Conservation (phyloP, 2,888 invertebrate species). For the Teinopalpus imperialis region DNA sequence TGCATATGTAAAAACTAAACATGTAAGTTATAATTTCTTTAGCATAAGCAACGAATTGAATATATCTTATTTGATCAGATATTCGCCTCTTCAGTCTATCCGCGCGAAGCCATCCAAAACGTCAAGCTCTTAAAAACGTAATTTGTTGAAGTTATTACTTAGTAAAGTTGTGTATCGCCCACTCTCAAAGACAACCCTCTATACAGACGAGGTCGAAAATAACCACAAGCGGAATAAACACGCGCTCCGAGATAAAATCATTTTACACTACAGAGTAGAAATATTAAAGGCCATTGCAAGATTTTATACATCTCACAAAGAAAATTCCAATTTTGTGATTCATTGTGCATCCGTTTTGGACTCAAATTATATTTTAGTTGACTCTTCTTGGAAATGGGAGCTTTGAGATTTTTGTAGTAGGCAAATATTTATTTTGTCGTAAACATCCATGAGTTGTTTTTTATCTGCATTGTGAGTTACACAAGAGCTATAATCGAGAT, state of each 20-base stretch:
- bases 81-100: not conserved
- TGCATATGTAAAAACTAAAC: too few relatives aligned
- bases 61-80: too few relatives aligned
- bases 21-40: too few relatives aligned
- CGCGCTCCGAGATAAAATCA: slow-evolving; percentile 35
- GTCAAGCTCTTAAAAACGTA: not conserved
- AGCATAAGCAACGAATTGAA: too few relatives aligned
- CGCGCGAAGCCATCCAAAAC: not conserved
- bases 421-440: slow-evolving; percentile 21
- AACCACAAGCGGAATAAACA: slow-evolving; percentile 14
- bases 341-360: slow-evolving; percentile 58
- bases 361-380: slow-evolving; percentile 59
- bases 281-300: slow-evolving; percentile 47
- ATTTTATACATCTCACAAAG: slow-evolving; percentile 52
- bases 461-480: too few relatives aligned
- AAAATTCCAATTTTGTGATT: slow-evolving; percentile 58
- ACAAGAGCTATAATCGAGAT: too few relatives aligned
- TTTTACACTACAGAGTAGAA: slow-evolving; percentile 43
- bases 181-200: not conserved
- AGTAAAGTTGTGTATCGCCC: slow-evolving; percentile 5
- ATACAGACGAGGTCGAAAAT: slow-evolving; percentile 7
- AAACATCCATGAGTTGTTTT: too few relatives aligned
- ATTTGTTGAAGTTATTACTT: slow-evolving; percentile 4
- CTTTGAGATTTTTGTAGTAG: slow-evolving; percentile 30
- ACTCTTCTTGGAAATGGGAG: slow-evolving; percentile 34